Evolutionary conservation across 2,113 vertebrate genomes (phyloP).

Genomic region (Oryzias celebensis): DNA sequence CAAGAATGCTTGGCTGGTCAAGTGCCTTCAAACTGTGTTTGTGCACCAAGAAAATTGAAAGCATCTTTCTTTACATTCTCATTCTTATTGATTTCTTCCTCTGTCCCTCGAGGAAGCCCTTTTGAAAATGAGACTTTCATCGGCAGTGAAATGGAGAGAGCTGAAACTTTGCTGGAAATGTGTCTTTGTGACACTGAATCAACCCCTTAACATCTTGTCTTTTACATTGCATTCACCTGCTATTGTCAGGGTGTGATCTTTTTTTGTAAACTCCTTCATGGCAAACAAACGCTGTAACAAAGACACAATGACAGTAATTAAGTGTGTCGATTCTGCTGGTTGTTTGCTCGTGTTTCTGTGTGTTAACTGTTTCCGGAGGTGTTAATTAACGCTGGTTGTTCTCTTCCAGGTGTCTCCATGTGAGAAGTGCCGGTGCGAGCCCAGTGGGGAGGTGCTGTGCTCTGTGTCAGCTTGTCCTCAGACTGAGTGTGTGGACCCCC

Average conservation of each 20-base stretch:
- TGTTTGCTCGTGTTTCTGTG: slow-evolving; percentile 5
- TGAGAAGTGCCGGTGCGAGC: slow-evolving; percentile 93
- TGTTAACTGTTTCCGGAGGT: slow-evolving; percentile 10
- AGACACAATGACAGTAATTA: slow-evolving; percentile 32
- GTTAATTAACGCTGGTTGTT: slow-evolving; percentile 29
- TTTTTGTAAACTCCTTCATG: slow-evolving; percentile 1
- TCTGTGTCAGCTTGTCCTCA: slow-evolving; percentile 94
- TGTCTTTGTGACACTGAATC: slow-evolving; percentile 25
- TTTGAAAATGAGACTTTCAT: slow-evolving; percentile 43
- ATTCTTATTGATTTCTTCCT: slow-evolving; percentile 49
- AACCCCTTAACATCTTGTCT: slow-evolving; percentile 14
- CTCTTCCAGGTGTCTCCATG: slow-evolving; percentile 90
- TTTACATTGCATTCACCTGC: neutral
- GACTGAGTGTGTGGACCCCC: slow-evolving; percentile 95
- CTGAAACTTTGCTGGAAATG: slow-evolving; percentile 24
- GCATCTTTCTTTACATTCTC: slow-evolving; percentile 46
- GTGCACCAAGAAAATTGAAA: slow-evolving; percentile 33
- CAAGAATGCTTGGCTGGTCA: slow-evolving; percentile 13
- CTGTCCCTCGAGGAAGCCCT: slow-evolving; percentile 18
- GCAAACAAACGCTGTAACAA: neutral
- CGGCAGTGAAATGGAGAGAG: slow-evolving; percentile 37
- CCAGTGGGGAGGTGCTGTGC: slow-evolving; percentile 93
- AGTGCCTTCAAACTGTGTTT: slow-evolving; percentile 38
- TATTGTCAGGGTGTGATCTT: neutral
- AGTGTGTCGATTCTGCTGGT: slow-evolving; percentile 1